Base-by-base conservation (phyloP, 92 coral and sea anemone genomes). In the Galaxea fascicularis region DNA sequence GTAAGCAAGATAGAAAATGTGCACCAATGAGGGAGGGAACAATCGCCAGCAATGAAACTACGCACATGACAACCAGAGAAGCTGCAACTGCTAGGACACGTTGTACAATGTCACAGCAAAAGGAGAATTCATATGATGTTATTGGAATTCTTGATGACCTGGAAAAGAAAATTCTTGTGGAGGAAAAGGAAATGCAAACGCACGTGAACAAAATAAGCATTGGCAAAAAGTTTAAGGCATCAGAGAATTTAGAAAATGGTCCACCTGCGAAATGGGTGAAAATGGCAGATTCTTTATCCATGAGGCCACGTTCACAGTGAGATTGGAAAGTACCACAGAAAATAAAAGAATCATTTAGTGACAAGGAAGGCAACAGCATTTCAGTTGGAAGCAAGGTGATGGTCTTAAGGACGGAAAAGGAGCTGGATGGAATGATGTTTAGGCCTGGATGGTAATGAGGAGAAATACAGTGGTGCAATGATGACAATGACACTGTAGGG, bases 391-490 rank as follows among this genome's bases (percentile, higher is more conserved):
- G 65, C n/a, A 82, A 82, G 39, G 78, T 82, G 57, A 56, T 70
- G 78, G 78, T 82, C 13, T 56, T 82, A 26, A 70, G 86, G 77
- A 81, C 68, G 16, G 85, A 67, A 18, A 81, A 81, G 35, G 57
- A 82, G 65, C 86, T 82, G 3, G 25, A 82, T 21, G 86, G 86
- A 14, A 70, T 71, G 56, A 67, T 27, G 30, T 82, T 80, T 31
- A 64, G 53, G 63, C 85, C 68, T 15, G 85, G 77, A 28, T 81
- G 85, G 85, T 81, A 81, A 6, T 66, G 70, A 39, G 85, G 85
- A n/a, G 69, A 81, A n/a, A 67, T 69, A 35, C 85, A 81, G 45
- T 81, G 85, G 85, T 27, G 25, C 66, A 29, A 81, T 22, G 77
- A 67, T 17, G 71, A 71, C 64, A 29, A 69, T 7, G 68, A 81